Base-by-base conservation (phyloP, 2,888 invertebrate genomes). In the Argynnis bischoffii region DNA sequence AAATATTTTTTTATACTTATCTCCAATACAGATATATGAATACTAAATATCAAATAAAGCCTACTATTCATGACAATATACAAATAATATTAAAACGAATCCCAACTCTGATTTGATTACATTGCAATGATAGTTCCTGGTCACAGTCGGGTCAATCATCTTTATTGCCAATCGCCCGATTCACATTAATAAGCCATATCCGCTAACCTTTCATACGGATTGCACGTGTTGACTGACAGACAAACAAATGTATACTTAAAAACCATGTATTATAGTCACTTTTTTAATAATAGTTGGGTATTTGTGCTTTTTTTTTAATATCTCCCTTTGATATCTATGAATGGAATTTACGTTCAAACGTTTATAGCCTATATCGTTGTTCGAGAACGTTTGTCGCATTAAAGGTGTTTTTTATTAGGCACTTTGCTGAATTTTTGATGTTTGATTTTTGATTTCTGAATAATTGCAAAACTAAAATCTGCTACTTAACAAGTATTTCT, bases 171-270 rank as follows among this genome's bases (percentile, higher is more conserved):
- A 89, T 89, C 86, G 84, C 79, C 81, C 77, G 85, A 85, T 85
- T 81, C 87, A 84, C 86, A 89, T 89, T 89, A 89, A 89, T 89
- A 89, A 89, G 85, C 82, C 78, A 90, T 91, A 91, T 91, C 90
- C 90, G 86, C 76, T 87, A 84, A 84, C 86, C 85, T 88, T 88
- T 85, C 75, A 78, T 82, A 83, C 83, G 79, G 78, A 84, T 81
- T 86, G 83, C 85, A 88, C 87, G 88, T 89, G 89, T 86, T 76
- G 57, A 56, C 46, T 13, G 56, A 59, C 47, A 13, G 21, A 47
- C 26, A 11, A 15, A 47, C 5, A 26, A 5, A 26, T 47, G 11
- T 53, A 5, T 53, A 53, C 13, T 18, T 18, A 18, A 53, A 15
- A 53, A 18, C 8, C 16, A 18, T 1, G 11, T 53, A 18, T 2